phyloP scores from a whole-genome alignment of 2,797 vertebrate genomes.

The Sebastolobus alascanus region DNA sequence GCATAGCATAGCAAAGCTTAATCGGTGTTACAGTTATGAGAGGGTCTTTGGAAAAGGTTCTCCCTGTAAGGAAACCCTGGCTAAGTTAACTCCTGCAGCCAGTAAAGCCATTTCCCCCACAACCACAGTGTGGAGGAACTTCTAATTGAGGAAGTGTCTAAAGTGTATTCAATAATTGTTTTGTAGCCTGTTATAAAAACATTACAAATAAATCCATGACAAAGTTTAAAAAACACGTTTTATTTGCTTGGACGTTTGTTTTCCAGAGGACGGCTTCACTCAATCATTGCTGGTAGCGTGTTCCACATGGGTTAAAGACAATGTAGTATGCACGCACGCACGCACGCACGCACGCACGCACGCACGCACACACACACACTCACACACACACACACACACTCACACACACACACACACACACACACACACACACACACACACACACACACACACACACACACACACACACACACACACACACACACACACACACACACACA shows the following conservation, averaged over 20 bases:
- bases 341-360: conserved; percentile 2
- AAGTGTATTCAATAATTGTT: background rate
- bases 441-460: no score
- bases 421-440: no score
- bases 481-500: no score
- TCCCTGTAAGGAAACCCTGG: no score
- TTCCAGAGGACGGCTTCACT: background rate
- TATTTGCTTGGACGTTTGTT: background rate
- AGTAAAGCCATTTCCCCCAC: background rate
- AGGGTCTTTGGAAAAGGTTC: no score
- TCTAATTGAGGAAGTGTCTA: background rate
- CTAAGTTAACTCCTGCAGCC: background rate
- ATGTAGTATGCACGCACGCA: background rate
- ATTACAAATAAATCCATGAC: background rate
- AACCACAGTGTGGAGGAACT: background rate
- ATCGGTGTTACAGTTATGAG: no score
- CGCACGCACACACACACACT: background rate
- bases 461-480: no score
- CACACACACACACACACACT: background rate
- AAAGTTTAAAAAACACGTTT: background rate
- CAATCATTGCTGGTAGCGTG: background rate
- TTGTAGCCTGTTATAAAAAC: background rate
- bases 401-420: no score
- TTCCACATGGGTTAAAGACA: background rate
- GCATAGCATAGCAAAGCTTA: no score